Base-by-base conservation (phyloP, 2,888 invertebrate species). In the Teinopalpus imperialis region DNA sequence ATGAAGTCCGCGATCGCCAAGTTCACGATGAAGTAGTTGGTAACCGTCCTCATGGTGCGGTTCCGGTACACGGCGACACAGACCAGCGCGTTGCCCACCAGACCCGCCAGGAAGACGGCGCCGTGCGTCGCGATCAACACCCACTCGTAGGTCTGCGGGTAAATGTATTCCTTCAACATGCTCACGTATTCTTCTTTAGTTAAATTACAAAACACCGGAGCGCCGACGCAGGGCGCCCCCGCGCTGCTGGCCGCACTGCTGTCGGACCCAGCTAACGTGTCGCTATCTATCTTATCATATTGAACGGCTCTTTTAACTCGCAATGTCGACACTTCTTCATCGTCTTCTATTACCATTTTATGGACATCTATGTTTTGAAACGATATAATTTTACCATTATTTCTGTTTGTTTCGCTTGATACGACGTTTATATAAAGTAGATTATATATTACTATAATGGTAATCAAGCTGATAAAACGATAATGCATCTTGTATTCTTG, bases 21-120 rank as follows among this genome's bases (percentile, higher is more conserved):
- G 73, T 98, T 97, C 26, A 97, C 96, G 61, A 98, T 94, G 74
- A 97, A 97, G 71, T 95, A 95, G 76, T 98, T 98, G 27, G 97
- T 98, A 10, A 98, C 97, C 0, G 96, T 97, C 46, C 97, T 90
- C 97, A 98, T 97, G 1, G 93, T 90, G 53, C 93, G 93, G 67
- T 97, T 97, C 45, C 94, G 91, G 68, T 95, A 95, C 0, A 98
- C 97, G 0, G 97, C 97, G 20, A 95, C 90, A 63, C 97, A 96
- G 20, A 98, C 98, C 21, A 98, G 79, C 5, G 93, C 92, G 70
- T 98, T 98, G 0, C 98, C 98, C 0, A 95, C 88, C 40, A 97
- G 87, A 1, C 97, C 97, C 14, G 94, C 89, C 0, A 94, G 61
- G 64, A 97, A 97, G 0, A 97, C 95, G 1, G 94, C 59, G 29